phyloP scores from a whole-genome alignment of 2,888 invertebrate genomes.

The Caenorhabditis imperialis region DNA sequence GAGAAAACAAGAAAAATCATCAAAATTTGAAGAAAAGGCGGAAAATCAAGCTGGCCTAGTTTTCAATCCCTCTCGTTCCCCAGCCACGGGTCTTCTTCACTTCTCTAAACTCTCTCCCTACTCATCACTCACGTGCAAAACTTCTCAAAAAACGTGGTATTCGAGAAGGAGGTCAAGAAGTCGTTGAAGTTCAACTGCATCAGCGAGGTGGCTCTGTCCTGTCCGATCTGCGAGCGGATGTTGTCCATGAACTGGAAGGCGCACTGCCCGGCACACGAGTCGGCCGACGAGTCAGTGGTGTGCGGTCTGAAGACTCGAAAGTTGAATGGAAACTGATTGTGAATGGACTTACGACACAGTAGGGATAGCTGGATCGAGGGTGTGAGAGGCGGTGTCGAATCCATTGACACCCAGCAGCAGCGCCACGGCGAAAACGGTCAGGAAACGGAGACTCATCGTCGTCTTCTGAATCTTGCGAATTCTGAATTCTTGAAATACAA shows the following conservation, averaged over 20 bases:
- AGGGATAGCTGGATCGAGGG: constrained; percentile 69
- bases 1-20: too few relatives aligned
- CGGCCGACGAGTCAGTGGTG: constrained; percentile 61
- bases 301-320: constrained; percentile 60
- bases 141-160: constrained; percentile 74
- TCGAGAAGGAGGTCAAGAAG: constrained; percentile 73
- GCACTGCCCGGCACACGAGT: constrained; percentile 76
- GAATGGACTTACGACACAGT: constrained; percentile 63
- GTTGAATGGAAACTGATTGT: neutral
- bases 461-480: too few relatives aligned
- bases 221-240: constrained; percentile 69
- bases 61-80: too few relatives aligned
- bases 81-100: too few relatives aligned
- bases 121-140: constrained; percentile 70
- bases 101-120: too few relatives aligned
- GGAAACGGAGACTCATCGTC: too few relatives aligned
- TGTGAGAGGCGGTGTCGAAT: constrained; percentile 54
- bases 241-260: constrained; percentile 73
- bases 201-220: constrained; percentile 63
- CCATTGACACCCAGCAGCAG: too few relatives aligned
- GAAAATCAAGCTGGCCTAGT: too few relatives aligned
- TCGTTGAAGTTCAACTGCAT: constrained; percentile 76
- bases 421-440: too few relatives aligned
- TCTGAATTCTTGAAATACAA: too few relatives aligned
- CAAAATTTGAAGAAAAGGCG: too few relatives aligned